Evolutionary conservation across 2,113 vertebrate genomes (phyloP), one percentile per base, ranked within the genome.

Genomic region (Carollia perspicillata): DNA sequence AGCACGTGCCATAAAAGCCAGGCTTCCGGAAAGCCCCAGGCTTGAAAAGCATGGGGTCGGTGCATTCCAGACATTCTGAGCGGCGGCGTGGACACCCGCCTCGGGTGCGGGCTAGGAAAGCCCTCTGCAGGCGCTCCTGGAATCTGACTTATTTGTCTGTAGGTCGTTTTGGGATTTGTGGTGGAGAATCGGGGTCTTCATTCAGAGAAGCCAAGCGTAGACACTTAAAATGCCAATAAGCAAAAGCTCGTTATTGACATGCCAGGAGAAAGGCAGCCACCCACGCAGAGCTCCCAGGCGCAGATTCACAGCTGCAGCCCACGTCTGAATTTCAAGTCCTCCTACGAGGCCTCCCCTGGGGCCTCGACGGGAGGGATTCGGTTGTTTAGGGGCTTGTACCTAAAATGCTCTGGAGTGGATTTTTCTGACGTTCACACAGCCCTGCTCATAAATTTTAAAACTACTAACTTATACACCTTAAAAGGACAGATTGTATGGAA

Each of bases 41-140:
- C 83, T 85, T 66, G 66, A 33, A 26, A 90, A 75, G 78, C 17
- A 2, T 69, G 18, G 53, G 69, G 35, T 37, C 65, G 53, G 68
- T 6, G 75, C 96, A 96, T 94, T 94, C 95, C 94, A 87, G 84
- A 44, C 95, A 90, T 96, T 87, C 85, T 78, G n/a, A 40, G 49
- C 1, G 5, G 49, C 88, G 49, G 4, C 5, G 0, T 35, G 71
- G 68, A 71, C 74, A 6, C 22, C 35, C 0, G 16, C 75, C 23
- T 58, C 8, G 5, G 7, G 28, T 14, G 40, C 68, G 40, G 8
- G 65, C 58, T 20, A 12, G 63, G 86, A 80, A 81, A 77, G 42
- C 37, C 49, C 30, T 72, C 66, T 2, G 35, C 33, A 90, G 84
- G 55, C 66, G 16, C 75, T 63, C 68, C 88, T 66, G 95, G 96